Evolutionary conservation across 2,797 vertebrate genomes (phyloP).

Genomic region (Dicrostonyx torquatus): DNA sequence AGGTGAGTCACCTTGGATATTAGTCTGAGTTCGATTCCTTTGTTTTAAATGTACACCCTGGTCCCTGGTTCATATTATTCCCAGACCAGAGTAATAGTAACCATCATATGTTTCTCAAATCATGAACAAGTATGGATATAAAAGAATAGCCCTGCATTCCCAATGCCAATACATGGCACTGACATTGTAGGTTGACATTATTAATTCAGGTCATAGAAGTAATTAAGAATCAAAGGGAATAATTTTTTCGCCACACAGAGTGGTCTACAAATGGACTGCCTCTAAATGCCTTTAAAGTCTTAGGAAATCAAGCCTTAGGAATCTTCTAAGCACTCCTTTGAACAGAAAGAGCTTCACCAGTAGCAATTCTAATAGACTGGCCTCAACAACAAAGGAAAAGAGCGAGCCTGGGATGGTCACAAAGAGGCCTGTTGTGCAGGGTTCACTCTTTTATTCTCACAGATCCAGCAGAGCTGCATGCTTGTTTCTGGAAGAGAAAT

Average conservation of each 20-base stretch:
- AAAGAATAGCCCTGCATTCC: conserved; percentile 38
- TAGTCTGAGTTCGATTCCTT: conserved; percentile 17
- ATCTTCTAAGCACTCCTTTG: conserved; percentile 37
- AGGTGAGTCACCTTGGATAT: background rate
- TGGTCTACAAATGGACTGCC: background rate
- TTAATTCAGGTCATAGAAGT: conserved; percentile 53
- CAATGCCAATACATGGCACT: background rate
- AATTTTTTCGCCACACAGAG: conserved; percentile 38
- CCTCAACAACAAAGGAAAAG: background rate
- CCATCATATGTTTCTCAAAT: conserved; percentile 56
- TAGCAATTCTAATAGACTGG: conserved; percentile 47
- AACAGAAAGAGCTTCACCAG: conserved; percentile 32
- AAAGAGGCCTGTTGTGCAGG: background rate
- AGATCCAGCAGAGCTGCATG: background rate
- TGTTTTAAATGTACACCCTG: conserved; percentile 14
- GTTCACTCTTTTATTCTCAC: background rate
- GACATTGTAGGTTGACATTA: background rate
- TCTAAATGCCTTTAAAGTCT: conserved; percentile 23
- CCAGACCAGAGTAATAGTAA: conserved; percentile 35
- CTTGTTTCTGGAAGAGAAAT: conserved; percentile 38
- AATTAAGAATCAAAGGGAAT: conserved; percentile 66
- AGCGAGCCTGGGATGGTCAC: background rate
- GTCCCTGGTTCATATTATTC: conserved; percentile 56
- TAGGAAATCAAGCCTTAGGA: conserved; percentile 51
- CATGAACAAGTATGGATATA: background rate